Conservation (phyloP, 2,888 invertebrate species). For the Malthinus flaveolus region DNA sequence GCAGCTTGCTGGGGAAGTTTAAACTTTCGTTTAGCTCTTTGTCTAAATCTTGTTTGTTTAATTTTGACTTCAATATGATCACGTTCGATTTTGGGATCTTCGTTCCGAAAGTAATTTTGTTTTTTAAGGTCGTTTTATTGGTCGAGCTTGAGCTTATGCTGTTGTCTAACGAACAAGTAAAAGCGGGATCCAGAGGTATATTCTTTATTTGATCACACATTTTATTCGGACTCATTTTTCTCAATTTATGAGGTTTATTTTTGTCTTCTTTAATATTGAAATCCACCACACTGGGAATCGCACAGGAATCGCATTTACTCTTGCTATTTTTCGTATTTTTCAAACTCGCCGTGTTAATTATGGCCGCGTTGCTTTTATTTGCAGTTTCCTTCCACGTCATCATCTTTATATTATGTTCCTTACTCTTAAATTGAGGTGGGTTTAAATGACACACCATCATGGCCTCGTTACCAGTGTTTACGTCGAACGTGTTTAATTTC, state of each 20-base stretch:
- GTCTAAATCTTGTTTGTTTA: too few relatives aligned
- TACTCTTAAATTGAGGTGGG: conserved; percentile 6
- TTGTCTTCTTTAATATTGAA: not conserved
- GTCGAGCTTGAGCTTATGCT: too few relatives aligned
- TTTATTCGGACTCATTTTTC: not conserved
- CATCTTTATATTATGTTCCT: conserved; percentile 35
- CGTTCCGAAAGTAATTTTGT: too few relatives aligned
- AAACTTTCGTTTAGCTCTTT: too few relatives aligned
- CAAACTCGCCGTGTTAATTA: too few relatives aligned
- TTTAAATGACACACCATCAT: conserved; percentile 47
- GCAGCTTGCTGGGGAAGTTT: too few relatives aligned
- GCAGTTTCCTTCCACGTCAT: conserved; percentile 45
- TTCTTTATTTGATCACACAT: not conserved
- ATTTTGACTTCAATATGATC: too few relatives aligned
- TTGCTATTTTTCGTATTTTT: too few relatives aligned
- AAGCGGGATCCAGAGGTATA: not conserved
- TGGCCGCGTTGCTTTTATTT: not conserved
- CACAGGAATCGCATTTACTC: too few relatives aligned
- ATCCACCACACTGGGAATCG: too few relatives aligned
- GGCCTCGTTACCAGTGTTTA: conserved; percentile 46
- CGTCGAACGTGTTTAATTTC: conserved; percentile 49
- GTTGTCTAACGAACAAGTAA: not conserved
- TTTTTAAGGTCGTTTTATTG: too few relatives aligned
- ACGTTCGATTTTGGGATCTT: too few relatives aligned
- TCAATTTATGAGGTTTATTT: not conserved